Evolutionary conservation across 2,888 invertebrate species (phyloP).

Genomic region (Drymonia ruficornis): DNA sequence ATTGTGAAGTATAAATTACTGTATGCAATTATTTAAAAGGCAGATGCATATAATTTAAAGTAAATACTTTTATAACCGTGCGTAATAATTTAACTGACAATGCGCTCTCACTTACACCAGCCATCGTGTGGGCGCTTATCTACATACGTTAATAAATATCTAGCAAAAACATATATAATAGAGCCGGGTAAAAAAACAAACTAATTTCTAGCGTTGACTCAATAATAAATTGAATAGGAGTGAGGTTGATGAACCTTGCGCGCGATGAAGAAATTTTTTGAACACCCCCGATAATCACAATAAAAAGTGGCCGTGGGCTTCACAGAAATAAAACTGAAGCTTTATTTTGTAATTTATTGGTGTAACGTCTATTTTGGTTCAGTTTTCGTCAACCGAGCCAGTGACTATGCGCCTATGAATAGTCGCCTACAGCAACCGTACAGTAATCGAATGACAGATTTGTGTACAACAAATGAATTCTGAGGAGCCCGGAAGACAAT

Average conservation of each 20-base stretch:
- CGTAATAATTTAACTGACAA: slow-evolving; percentile 42
- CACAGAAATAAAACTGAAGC: slow-evolving; percentile 64
- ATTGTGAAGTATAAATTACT: slow-evolving; percentile 4
- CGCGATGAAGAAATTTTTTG: slow-evolving; percentile 49
- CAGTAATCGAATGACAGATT: slow-evolving; percentile 75
- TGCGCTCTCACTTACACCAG: slow-evolving; percentile 33
- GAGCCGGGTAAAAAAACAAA: slow-evolving; percentile 33
- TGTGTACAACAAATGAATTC: slow-evolving; percentile 74
- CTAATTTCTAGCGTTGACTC: slow-evolving; percentile 42
- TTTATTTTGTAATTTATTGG: slow-evolving; percentile 76
- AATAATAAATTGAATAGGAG: slow-evolving; percentile 61
- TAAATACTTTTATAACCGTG: slow-evolving; percentile 23
- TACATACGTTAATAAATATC: slow-evolving; percentile 33
- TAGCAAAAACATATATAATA: slow-evolving; percentile 34
- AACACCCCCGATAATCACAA: slow-evolving; percentile 69
- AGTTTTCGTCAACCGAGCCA: slow-evolving; percentile 67
- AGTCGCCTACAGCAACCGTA: slow-evolving; percentile 55
- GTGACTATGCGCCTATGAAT: slow-evolving; percentile 66
- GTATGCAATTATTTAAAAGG: neutral
- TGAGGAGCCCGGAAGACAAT: slow-evolving; percentile 57
- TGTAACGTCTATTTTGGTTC: slow-evolving; percentile 71
- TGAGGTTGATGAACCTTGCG: slow-evolving; percentile 64
- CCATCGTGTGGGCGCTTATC: slow-evolving; percentile 34
- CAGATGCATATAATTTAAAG: neutral
- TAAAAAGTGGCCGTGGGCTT: slow-evolving; percentile 58